Evolutionary conservation across 1,140 invertebrate genomes (phyloP).

Genomic region (Magallana angulata): DNA sequence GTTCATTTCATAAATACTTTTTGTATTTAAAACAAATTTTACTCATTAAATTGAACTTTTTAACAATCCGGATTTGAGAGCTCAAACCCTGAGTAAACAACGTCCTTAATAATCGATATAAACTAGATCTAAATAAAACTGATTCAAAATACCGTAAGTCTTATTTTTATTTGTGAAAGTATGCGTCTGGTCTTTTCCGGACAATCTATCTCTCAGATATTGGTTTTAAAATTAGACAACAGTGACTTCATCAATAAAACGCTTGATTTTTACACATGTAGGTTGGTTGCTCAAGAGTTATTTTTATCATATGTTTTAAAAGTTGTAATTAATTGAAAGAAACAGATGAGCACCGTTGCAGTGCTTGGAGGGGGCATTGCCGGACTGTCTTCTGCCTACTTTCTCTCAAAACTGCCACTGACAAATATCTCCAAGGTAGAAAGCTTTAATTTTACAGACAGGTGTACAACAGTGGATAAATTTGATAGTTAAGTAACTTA

Average conservation of each 20-base stretch:
- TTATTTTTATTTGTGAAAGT: too few species aligned
- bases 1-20: too few species aligned
- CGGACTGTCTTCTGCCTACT: constrained; percentile 63
- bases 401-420: constrained; percentile 54
- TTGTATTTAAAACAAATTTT: too few species aligned
- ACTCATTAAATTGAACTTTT: too few species aligned
- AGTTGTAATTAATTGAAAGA: neutral
- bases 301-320: neutral
- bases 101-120: too few species aligned
- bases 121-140: too few species aligned
- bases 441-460: neutral
- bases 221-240: neutral
- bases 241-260: neutral
- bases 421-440: constrained; percentile 58
- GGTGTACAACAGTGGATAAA: neutral
- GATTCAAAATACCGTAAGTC: too few species aligned
- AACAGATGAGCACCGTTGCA: constrained; percentile 57
- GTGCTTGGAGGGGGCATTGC: constrained; percentile 66
- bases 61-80: too few species aligned
- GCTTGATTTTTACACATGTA: neutral
- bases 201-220: neutral
- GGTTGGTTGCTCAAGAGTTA: neutral
- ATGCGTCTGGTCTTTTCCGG: too few species aligned
- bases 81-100: too few species aligned
- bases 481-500: neutral